phyloP scores from a whole-genome alignment of 2,113 vertebrate genomes.

The Elephantulus edwardii region DNA sequence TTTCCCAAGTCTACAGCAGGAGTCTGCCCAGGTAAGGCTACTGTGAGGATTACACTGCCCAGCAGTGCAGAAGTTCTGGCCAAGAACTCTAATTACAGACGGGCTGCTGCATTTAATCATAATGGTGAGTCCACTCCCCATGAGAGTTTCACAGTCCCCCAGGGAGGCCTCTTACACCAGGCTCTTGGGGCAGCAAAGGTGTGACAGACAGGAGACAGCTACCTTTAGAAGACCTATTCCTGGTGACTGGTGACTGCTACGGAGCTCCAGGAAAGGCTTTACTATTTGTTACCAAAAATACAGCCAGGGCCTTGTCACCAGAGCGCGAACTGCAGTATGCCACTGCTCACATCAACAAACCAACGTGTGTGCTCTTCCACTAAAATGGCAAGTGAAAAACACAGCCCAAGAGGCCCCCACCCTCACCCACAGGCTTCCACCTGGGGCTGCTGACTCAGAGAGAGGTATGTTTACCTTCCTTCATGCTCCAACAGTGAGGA shows the following conservation, averaged over 20 bases:
- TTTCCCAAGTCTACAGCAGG: background rate
- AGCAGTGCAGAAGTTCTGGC: background rate
- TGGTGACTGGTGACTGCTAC: background rate
- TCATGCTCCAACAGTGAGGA: background rate
- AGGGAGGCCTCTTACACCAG: background rate
- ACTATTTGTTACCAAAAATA: slow-evolving; percentile 60
- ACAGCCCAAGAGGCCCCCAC: background rate
- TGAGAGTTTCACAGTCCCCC: background rate
- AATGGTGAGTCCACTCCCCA: background rate
- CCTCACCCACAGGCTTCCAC: background rate
- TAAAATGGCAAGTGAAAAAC: background rate
- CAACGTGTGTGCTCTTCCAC: background rate
- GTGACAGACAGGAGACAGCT: background rate
- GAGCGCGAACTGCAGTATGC: background rate
- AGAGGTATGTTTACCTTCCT: background rate
- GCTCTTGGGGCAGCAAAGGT: background rate
- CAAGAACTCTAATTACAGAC: fast-evolving
- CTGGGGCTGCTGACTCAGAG: background rate
- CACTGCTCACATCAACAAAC: background rate
- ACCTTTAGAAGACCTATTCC: background rate
- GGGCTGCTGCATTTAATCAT: background rate
- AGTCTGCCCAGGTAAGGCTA: background rate
- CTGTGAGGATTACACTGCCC: no score
- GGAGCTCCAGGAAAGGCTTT: background rate
- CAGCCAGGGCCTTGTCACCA: slow-evolving; percentile 5